Evolutionary conservation across 2,797 vertebrate species (phyloP).

Genomic region (Helicolenus hilgendorfi): DNA sequence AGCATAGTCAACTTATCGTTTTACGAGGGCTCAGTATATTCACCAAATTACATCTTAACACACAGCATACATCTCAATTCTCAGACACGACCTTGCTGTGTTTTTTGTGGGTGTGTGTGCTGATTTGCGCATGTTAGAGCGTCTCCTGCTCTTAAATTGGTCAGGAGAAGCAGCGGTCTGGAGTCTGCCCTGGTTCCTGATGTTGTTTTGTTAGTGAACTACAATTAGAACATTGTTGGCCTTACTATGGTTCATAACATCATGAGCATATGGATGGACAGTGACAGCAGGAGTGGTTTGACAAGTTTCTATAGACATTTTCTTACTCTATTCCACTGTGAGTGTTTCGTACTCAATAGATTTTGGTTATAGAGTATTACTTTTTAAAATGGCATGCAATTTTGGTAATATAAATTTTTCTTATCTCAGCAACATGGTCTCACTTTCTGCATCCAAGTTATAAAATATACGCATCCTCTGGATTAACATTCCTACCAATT

Average conservation of each 20-base stretch:
- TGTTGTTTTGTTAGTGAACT: not conserved
- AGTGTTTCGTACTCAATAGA: not conserved
- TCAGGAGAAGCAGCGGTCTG: not conserved
- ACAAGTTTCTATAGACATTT: not conserved
- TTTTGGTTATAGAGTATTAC: not conserved
- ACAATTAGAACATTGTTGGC: not conserved
- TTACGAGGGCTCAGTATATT: not conserved
- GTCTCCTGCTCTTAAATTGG: not conserved
- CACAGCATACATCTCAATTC: not conserved
- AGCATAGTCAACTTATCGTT: not conserved
- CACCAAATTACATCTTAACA: not conserved
- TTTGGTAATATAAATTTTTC: not conserved
- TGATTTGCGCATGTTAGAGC: not conserved
- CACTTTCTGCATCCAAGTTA: conserved; percentile 1
- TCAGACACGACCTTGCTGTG: no score
- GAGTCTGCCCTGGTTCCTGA: not conserved
- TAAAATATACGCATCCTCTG: not conserved
- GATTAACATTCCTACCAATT: conserved; percentile 40
- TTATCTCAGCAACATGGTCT: not conserved
- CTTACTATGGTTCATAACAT: not conserved
- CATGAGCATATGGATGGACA: not conserved
- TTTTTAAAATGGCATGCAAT: not conserved
- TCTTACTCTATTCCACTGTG: not conserved
- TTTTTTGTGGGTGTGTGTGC: no score
- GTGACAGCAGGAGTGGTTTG: not conserved